A percentile compares a stretch with the other conserved stretches of the same genome.
Evolutionary conservation across 2,888 invertebrate genomes (phyloP).

Genomic region (Chouioia cunea): DNA sequence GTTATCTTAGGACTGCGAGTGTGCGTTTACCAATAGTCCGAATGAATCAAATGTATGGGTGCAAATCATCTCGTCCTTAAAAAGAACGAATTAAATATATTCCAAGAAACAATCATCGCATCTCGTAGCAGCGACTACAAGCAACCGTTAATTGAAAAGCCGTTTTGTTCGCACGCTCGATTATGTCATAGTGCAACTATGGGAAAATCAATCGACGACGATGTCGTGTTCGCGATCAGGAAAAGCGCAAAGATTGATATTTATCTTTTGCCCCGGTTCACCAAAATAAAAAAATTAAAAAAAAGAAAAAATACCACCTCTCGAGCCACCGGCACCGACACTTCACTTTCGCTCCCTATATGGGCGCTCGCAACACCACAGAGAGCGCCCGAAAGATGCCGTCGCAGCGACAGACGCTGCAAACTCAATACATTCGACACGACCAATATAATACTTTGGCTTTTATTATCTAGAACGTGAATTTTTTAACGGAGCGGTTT

Average conservation of each 20-base stretch:
- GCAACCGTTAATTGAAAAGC: conserved; percentile 35
- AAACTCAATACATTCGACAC: not conserved
- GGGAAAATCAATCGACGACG: conserved; percentile 24
- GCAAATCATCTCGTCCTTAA: conserved; percentile 7
- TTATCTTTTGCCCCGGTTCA: conserved; percentile 38
- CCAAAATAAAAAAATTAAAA: conserved; percentile 46
- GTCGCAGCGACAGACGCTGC: too few relatives aligned
- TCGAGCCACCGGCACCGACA: conserved; percentile 47
- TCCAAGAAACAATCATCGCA: conserved; percentile 35
- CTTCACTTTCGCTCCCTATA: conserved; percentile 68
- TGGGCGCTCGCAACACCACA: conserved; percentile 55
- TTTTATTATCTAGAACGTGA: not conserved
- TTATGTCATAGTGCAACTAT: conserved; percentile 24
- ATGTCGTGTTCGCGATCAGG: conserved; percentile 25
- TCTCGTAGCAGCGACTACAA: not conserved
- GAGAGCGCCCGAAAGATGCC: conserved; percentile 30
- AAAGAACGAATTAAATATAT: conserved; percentile 20
- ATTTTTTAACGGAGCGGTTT: not conserved
- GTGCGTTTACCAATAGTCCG: too few relatives aligned
- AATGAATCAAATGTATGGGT: too few relatives aligned
- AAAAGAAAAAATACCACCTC: too few relatives aligned
- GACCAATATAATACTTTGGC: not conserved
- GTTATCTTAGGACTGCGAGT: too few relatives aligned
- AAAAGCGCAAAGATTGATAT: conserved; percentile 41
- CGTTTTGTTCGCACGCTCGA: conserved; percentile 10